Conservation (phyloP, 2,113 vertebrate species). For the Helogale parvula region DNA sequence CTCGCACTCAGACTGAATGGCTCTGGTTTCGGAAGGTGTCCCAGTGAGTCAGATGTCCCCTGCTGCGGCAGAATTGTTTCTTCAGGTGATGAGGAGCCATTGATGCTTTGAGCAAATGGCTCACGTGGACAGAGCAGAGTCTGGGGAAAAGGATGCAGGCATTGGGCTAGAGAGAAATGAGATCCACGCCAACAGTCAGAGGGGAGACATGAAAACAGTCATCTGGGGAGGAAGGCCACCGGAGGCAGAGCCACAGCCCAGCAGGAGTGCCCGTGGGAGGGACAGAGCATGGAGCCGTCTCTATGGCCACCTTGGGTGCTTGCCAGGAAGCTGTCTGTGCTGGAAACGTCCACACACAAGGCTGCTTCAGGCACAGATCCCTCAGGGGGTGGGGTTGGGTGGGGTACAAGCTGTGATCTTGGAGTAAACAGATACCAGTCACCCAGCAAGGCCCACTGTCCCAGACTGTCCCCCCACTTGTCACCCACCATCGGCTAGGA, state of each 20-base stretch:
- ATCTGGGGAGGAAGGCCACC: neutral
- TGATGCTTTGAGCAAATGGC: neutral
- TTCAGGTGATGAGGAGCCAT: neutral
- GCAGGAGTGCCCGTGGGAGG: accelerated
- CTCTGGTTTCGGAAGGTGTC: neutral
- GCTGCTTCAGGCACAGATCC: neutral
- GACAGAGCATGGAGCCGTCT: neutral
- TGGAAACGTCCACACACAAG: neutral
- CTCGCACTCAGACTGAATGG: neutral
- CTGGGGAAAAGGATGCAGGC: neutral
- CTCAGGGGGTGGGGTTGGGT: too few relatives aligned
- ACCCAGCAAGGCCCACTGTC: neutral
- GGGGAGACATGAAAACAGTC: neutral
- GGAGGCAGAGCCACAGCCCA: accelerated
- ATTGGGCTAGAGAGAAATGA: neutral
- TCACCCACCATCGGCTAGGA: accelerated
- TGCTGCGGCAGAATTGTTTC: neutral
- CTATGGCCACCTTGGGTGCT: neutral
- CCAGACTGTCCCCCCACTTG: too few relatives aligned
- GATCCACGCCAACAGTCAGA: neutral
- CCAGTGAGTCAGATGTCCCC: neutral
- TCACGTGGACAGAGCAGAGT: neutral
- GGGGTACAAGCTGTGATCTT: too few relatives aligned
- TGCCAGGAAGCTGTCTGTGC: neutral
- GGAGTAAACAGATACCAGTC: neutral